Evolutionary conservation across 2,888 invertebrate genomes (phyloP).

Genomic region (Didymodactylos carnosus): DNA sequence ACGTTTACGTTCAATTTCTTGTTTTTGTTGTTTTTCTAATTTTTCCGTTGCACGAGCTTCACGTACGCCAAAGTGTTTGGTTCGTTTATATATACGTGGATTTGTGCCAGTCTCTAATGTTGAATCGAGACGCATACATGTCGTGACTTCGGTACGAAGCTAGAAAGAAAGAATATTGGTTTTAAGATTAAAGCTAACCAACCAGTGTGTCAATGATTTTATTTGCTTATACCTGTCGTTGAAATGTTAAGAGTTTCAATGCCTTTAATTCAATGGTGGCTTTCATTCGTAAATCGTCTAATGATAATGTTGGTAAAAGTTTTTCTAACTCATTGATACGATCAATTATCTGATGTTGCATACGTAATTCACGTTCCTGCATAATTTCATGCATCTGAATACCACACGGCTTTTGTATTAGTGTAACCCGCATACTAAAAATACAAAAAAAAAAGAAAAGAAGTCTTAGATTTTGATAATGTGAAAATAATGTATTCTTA

Average conservation of each 20-base stretch:
- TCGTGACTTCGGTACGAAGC: slow-evolving; percentile 38
- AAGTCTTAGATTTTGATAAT: too few species aligned
- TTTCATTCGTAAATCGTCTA: slow-evolving; percentile 70
- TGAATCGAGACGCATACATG: slow-evolving; percentile 72
- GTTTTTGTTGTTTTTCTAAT: slow-evolving; percentile 89
- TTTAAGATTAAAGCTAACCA: too few species aligned
- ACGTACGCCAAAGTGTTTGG: slow-evolving; percentile 78
- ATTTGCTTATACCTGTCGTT: slow-evolving; percentile 46
- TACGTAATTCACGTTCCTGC: slow-evolving; percentile 79
- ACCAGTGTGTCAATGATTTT: too few species aligned
- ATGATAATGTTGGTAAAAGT: slow-evolving; percentile 51
- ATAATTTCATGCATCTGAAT: slow-evolving; percentile 76
- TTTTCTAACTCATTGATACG: slow-evolving; percentile 73
- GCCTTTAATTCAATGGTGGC: slow-evolving; percentile 86
- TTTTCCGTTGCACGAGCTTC: slow-evolving; percentile 95
- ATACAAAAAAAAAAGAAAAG: too few species aligned
- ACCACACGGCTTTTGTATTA: slow-evolving; percentile 67
- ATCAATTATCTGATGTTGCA: slow-evolving; percentile 54
- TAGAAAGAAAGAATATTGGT: neutral
- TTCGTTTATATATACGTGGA: slow-evolving; percentile 85
- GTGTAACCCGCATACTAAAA: too few species aligned
- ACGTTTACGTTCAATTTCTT: slow-evolving; percentile 89
- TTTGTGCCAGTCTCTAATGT: slow-evolving; percentile 89
- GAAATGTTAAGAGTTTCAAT: slow-evolving; percentile 76
- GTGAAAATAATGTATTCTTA: too few species aligned